A percentile compares a stretch with the other conserved stretches of the same genome.
Conservation (phyloP, 2,888 invertebrate species). For the Drosophila nr. medialis region DNA sequence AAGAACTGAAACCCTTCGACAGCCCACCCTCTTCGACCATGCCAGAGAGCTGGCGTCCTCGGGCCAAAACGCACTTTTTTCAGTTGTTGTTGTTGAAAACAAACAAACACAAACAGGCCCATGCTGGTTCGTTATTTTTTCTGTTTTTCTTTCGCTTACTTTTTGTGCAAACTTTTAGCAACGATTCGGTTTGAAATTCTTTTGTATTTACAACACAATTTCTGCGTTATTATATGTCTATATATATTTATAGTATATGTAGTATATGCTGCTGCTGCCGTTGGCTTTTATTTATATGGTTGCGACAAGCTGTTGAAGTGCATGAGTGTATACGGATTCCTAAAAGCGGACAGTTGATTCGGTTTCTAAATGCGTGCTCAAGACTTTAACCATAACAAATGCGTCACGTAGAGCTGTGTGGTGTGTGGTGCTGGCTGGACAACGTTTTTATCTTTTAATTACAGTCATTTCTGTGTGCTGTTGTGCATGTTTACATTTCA, state of each 20-base stretch:
- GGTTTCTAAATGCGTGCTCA: slow-evolving; percentile 24
- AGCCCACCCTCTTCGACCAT: slow-evolving; percentile 27
- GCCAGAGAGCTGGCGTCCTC: slow-evolving; percentile 38
- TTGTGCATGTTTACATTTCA: slow-evolving; percentile 74
- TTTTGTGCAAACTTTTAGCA: slow-evolving; percentile 58
- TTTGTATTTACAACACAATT: slow-evolving; percentile 71
- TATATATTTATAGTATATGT: neutral
- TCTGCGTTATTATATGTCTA: slow-evolving; percentile 36
- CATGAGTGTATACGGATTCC: slow-evolving; percentile 16
- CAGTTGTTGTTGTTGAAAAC: neutral
- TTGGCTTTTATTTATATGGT: slow-evolving; percentile 31
- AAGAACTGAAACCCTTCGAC: slow-evolving; percentile 40
- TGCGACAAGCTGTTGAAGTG: slow-evolving; percentile 28
- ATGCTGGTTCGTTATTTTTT: slow-evolving; percentile 30
- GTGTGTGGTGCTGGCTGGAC: slow-evolving; percentile 32
- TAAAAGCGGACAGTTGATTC: slow-evolving; percentile 39
- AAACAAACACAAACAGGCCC: slow-evolving; percentile 8
- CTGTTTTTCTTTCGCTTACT: slow-evolving; percentile 25
- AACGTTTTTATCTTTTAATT: slow-evolving; percentile 69
- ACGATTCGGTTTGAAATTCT: slow-evolving; percentile 74
- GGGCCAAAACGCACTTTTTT: slow-evolving; percentile 56
- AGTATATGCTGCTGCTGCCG: neutral
- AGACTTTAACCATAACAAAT: slow-evolving; percentile 42
- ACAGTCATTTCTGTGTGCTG: slow-evolving; percentile 59
- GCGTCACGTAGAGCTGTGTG: slow-evolving; percentile 35